Evolutionary conservation across 2,888 invertebrate genomes (phyloP), one percentile per base, ranked within the genome.

Genomic region (Cheilosia pagana): DNA sequence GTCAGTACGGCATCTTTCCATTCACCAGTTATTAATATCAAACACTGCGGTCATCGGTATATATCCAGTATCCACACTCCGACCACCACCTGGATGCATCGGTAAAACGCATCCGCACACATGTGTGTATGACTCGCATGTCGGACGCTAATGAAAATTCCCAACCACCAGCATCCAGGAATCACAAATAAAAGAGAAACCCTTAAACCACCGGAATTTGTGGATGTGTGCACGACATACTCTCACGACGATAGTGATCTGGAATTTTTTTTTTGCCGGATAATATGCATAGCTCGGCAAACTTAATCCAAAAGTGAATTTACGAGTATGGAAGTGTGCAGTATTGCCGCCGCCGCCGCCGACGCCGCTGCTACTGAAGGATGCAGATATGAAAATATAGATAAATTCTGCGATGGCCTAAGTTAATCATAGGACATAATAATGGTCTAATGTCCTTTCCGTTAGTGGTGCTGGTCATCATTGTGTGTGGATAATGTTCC

Each of bases 371-470:
- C 52, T 43, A 21, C 57, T 68, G 55, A 57, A 74, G 62, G 55
- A 67, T 59, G 71, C 31, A 39, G 43, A 59, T 71, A 76, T 70
- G 62, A 39, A 57, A 57, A 23, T 25, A 71, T 53, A 63, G 78
- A 78, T 83, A 83, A 78, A 78, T 83, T 74, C 43, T 57, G 50
- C 67, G 68, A 63, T 78, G 68, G 68, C 31, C 67, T 50, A 74
- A 83, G 82, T 83, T 83, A 74, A 78, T 83, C 78, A 83, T 74
- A 63, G 50, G 78, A 83, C 78, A 68, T 78, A 67, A 83, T 83
- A 35, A 78, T 83, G 68, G 67, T 63, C 62, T 83, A 77, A 78
- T 83, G 82, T 83, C 82, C 68, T 81, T 68, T 48, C 14, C 62
- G 43, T 50, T 65, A 23, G 57, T 75, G 35, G 35, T 57, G 55